These are phyloP conservation scores for Psammodynastes pulverulentus DNA, from an alignment of 2,113 vertebrate species.

Conservation along the genomic window DNA sequence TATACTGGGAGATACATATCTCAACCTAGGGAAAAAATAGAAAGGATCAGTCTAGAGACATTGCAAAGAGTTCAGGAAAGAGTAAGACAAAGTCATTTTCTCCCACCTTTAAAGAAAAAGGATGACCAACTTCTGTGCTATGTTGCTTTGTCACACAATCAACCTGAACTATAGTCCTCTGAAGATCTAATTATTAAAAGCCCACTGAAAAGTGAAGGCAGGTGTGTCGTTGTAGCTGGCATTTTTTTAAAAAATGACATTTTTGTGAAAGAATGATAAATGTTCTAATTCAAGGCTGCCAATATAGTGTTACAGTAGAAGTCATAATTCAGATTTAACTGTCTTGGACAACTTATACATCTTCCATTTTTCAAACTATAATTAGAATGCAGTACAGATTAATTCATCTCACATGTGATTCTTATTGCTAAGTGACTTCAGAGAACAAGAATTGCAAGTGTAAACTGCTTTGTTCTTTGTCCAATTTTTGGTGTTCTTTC, in stretches of 20 bases:
- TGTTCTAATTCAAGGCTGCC: conserved; percentile 46
- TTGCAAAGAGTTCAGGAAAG: background rate
- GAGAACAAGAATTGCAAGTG: background rate
- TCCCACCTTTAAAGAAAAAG: background rate
- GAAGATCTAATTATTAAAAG: background rate
- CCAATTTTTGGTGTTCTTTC: background rate
- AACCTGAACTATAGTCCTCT: background rate
- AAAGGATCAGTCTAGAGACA: background rate
- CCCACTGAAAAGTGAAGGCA: background rate
- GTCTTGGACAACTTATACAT: conserved; percentile 67
- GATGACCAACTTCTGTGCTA: background rate
- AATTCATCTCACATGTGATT: conserved; percentile 75
- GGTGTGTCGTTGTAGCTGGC: background rate
- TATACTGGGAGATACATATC: too few species aligned
- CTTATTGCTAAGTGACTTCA: conserved; percentile 59
- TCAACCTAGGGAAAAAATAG: background rate
- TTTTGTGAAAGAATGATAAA: conserved; percentile 42
- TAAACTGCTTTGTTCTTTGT: conserved; percentile 6
- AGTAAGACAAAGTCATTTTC: background rate
- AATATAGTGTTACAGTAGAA: conserved; percentile 54
- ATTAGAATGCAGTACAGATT: conserved; percentile 70
- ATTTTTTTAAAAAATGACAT: background rate
- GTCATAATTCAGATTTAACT: conserved; percentile 68
- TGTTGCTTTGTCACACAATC: background rate
- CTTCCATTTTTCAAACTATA: conserved; percentile 67